Conservation (phyloP, 1,140 invertebrate species). For the Drosophila pandora region DNA sequence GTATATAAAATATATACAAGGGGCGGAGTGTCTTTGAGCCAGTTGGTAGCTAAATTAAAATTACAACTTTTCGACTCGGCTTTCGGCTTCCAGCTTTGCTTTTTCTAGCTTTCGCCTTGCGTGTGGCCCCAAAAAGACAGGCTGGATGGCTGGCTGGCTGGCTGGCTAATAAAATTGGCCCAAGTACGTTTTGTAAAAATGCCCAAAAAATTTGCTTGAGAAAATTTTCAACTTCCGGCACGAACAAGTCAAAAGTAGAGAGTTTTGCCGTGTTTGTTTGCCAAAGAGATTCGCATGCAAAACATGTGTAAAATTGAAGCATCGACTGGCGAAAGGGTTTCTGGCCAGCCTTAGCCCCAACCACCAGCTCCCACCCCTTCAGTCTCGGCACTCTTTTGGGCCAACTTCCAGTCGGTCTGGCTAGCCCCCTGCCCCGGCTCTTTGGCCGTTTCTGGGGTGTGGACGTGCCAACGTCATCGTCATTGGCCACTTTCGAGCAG, state of each 20-base stretch:
- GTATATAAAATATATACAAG: neutral
- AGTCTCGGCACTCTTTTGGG: neutral
- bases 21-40: constrained; percentile 44
- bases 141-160: constrained; percentile 1
- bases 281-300: constrained; percentile 66
- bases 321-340: constrained; percentile 42
- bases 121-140: neutral
- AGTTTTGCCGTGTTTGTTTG: constrained; percentile 48
- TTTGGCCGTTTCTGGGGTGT: neutral
- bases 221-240: constrained; percentile 70
- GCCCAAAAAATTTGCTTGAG: constrained; percentile 70
- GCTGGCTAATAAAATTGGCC: constrained; percentile 64
- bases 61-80: constrained; percentile 67
- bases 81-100: constrained; percentile 51
- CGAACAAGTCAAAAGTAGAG: constrained; percentile 32
- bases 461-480: constrained; percentile 56
- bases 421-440: neutral
- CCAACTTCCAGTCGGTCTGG: neutral
- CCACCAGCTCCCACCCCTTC: neutral
- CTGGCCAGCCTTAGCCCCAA: neutral
- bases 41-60: constrained; percentile 71
- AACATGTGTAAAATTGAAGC: constrained; percentile 74
- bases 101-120: constrained; percentile 17
- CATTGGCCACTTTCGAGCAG: constrained; percentile 39
- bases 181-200: constrained; percentile 77